Conservation (phyloP, 2,797 vertebrate species). For the Pelochelys cantorii region DNA sequence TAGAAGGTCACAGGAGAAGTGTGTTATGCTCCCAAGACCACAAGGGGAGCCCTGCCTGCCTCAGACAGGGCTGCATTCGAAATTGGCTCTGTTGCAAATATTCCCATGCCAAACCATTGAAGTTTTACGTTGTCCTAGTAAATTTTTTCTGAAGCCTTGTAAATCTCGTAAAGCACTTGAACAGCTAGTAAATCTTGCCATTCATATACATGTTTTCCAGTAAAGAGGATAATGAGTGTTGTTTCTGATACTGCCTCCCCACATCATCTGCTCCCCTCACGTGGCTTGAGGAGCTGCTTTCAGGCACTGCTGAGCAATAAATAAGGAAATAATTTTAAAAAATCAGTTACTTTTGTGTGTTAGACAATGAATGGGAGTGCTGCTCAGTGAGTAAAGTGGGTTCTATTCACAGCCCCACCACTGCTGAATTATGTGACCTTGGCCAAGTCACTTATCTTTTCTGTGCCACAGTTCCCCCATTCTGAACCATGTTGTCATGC, state of each 20-base stretch:
- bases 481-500: background rate
- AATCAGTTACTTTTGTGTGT: background rate
- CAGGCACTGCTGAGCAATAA: background rate
- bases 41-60: constrained; percentile 51
- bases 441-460: background rate
- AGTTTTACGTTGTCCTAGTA: constrained; percentile 77
- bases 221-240: constrained; percentile 71
- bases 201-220: constrained; percentile 74
- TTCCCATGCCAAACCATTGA: constrained; percentile 77
- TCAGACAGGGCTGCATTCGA: constrained; percentile 71
- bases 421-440: background rate
- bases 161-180: constrained; percentile 76
- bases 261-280: background rate
- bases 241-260: constrained; percentile 66
- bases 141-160: constrained; percentile 73
- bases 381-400: background rate
- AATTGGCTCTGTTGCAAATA: constrained; percentile 75
- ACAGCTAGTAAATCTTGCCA: constrained; percentile 74
- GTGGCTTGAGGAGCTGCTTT: background rate
- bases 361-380: background rate
- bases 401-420: background rate
- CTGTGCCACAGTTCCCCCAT: background rate
- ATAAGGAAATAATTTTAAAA: fast-evolving
- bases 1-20: constrained; percentile 28
- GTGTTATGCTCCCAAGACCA: constrained; percentile 40